These are phyloP conservation scores for Drosophila nr. perissopoda DNA, from an alignment of 2,888 invertebrate genomes.

Conservation along the genomic window DNA sequence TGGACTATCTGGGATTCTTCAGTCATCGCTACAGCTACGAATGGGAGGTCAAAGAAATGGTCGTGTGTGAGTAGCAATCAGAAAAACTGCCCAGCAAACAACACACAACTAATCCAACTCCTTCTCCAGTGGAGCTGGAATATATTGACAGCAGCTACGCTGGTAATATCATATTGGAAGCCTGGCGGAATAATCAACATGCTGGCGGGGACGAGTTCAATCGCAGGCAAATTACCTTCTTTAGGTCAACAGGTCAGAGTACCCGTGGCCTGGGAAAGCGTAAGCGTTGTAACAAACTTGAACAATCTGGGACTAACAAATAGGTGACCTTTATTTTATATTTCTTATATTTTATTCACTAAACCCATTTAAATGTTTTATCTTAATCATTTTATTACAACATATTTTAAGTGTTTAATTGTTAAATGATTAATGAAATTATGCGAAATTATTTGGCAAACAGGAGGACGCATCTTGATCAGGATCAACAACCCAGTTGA, in stretches of 20 bases:
- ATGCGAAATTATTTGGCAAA: neutral
- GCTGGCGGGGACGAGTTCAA: conserved; percentile 43
- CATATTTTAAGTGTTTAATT: neutral
- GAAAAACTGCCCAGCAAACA: neutral
- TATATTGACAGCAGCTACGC: neutral
- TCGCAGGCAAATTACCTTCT: neutral
- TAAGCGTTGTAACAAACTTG: too few relatives aligned
- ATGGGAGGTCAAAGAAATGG: conserved; percentile 67
- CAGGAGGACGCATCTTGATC: neutral
- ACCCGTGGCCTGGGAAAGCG: too few relatives aligned
- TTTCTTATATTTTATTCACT: neutral
- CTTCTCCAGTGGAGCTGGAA: conserved; percentile 19
- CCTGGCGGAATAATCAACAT: conserved; percentile 42
- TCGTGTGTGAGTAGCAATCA: conserved; percentile 46
- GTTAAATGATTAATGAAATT: neutral
- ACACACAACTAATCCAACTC: neutral
- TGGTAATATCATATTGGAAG: neutral
- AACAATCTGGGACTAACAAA: neutral
- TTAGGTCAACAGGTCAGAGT: neutral
- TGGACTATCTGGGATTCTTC: conserved; percentile 39
- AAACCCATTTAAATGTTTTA: too few relatives aligned
- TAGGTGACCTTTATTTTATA: neutral
- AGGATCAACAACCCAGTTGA: neutral
- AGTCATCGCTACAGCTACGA: conserved; percentile 49
- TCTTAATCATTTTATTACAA: neutral